Evolutionary conservation across 2,888 invertebrate species (phyloP).

Genomic region (Cheilosia urbana): DNA sequence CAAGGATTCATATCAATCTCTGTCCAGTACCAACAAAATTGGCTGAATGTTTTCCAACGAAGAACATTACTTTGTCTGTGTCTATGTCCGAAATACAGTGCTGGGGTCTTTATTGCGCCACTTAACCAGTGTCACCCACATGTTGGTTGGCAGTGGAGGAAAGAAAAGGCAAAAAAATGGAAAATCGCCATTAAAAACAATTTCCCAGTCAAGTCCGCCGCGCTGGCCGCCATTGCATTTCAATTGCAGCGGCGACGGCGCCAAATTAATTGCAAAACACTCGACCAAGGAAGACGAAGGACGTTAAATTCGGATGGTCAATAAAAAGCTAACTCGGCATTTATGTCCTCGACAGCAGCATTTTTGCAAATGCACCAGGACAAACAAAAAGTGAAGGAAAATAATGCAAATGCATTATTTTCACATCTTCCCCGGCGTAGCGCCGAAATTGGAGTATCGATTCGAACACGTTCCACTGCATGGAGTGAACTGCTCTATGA

Average conservation of each 20-base stretch:
- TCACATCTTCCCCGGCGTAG: slow-evolving; percentile 20
- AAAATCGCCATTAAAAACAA: slow-evolving; percentile 56
- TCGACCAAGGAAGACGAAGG: slow-evolving; percentile 22
- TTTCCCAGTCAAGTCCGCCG: slow-evolving; percentile 37
- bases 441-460: slow-evolving; percentile 31
- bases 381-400: slow-evolving; percentile 20
- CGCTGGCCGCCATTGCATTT: slow-evolving; percentile 52
- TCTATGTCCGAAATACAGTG: slow-evolving; percentile 2
- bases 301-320: slow-evolving; percentile 71
- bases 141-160: slow-evolving; percentile 6
- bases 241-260: slow-evolving; percentile 61
- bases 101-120: slow-evolving; percentile 29
- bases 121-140: slow-evolving; percentile 65
- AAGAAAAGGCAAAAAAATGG: not conserved
- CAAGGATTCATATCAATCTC: slow-evolving; percentile 54
- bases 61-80: slow-evolving; percentile 9
- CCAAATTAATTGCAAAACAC: slow-evolving; percentile 70
- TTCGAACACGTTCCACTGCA: slow-evolving; percentile 16
- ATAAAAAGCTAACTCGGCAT: slow-evolving; percentile 67
- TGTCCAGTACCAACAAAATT: slow-evolving; percentile 31
- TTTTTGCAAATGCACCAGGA: slow-evolving; percentile 44
- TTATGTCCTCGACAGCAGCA: slow-evolving; percentile 63
- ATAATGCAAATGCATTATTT: slow-evolving; percentile 49
- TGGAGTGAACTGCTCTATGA: not conserved
- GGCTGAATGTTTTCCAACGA: slow-evolving; percentile 9